Conservation (phyloP, 2,113 vertebrate species). For the Cygnus buccinator region DNA sequence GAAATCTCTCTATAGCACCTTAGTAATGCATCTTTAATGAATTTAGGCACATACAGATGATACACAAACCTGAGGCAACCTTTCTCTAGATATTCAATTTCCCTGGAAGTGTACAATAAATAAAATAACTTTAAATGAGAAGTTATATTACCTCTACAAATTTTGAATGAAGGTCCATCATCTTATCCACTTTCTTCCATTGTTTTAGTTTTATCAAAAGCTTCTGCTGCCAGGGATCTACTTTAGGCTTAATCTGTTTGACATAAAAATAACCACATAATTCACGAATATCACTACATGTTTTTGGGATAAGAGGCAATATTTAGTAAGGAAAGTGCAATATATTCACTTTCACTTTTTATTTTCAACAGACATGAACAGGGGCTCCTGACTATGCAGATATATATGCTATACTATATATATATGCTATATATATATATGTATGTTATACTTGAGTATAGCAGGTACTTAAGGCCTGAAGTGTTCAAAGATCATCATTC, state of each 20-base stretch:
- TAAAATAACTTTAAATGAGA: not conserved
- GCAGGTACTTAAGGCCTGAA: not conserved
- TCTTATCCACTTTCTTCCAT: constrained; percentile 65
- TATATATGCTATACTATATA: no score
- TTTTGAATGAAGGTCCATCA: constrained; percentile 73
- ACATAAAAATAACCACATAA: constrained; percentile 5
- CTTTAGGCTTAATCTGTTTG: constrained; percentile 76
- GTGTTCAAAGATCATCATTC: not conserved
- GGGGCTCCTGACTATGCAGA: not conserved
- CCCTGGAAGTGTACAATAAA: not conserved
- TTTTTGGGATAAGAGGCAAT: not conserved
- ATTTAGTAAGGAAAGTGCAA: not conserved
- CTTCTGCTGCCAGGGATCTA: constrained; percentile 83
- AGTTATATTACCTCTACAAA: constrained; percentile 74
- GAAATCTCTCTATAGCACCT: not conserved
- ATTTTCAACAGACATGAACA: not conserved
- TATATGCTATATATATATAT: no score
- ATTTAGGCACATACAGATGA: not conserved
- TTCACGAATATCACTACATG: not conserved
- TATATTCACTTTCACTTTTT: not conserved
- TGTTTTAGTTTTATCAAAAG: constrained; percentile 78
- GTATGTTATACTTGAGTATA: not conserved
- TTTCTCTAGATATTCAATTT: not conserved
- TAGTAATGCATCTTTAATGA: not conserved
- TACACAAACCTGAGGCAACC: not conserved